phyloP scores from a whole-genome alignment of 2,797 vertebrate species.

The Falco concolor region DNA sequence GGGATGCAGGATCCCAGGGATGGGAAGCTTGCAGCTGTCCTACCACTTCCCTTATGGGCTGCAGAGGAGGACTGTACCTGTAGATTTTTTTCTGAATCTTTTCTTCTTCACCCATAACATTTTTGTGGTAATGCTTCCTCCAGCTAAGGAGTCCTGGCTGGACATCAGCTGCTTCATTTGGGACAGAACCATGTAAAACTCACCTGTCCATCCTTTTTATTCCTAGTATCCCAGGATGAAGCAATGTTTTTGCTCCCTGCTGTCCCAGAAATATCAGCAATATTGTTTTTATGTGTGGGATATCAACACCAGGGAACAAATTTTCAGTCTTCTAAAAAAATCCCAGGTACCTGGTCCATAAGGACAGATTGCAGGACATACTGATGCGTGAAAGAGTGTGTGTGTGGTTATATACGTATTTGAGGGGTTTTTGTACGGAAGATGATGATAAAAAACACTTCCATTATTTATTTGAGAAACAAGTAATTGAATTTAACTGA shows the following conservation, averaged over 20 bases:
- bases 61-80: background rate
- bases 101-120: background rate
- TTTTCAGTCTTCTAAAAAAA: background rate
- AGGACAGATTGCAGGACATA: background rate
- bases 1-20: background rate
- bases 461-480: background rate
- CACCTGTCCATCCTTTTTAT: background rate
- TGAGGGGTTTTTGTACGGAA: background rate
- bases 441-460: background rate
- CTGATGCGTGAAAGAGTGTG: background rate
- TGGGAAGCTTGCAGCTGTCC: background rate
- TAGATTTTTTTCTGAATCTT: background rate
- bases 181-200: background rate
- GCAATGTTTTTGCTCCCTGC: background rate
- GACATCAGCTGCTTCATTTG: background rate
- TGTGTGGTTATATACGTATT: accelerated
- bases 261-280: background rate
- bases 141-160: background rate
- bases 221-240: background rate
- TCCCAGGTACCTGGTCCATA: background rate
- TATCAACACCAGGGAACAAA: background rate
- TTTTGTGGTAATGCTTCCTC: background rate
- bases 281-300: background rate
- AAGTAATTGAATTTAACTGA: background rate
- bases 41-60: background rate